phyloP scores from a whole-genome alignment of 2,888 invertebrate genomes.

The Drosophila parthenogenetica region DNA sequence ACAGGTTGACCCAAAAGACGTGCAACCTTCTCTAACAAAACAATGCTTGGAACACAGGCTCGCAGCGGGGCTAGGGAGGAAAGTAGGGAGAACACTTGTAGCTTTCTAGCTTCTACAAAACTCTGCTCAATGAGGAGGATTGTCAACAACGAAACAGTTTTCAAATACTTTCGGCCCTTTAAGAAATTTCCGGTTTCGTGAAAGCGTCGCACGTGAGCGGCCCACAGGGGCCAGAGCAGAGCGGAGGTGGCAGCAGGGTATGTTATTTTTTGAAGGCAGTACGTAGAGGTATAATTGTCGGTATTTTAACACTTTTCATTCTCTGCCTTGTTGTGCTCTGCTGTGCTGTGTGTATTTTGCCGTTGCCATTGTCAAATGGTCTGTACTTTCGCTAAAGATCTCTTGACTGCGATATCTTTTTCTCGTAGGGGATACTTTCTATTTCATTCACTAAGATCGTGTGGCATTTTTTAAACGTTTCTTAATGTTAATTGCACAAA shows the following conservation, averaged over 20 bases:
- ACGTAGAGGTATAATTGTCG: conserved; percentile 33
- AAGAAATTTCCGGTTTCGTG: conserved; percentile 56
- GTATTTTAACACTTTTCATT: conserved; percentile 36
- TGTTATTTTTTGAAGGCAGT: conserved; percentile 6
- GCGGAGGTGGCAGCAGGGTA: neutral
- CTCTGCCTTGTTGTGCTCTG: conserved; percentile 10
- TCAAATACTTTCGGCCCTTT: conserved; percentile 40
- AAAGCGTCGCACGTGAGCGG: conserved; percentile 57
- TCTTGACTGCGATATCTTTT: conserved; percentile 18
- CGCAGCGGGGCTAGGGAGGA: neutral
- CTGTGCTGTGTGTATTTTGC: neutral
- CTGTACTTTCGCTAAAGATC: conserved; percentile 30
- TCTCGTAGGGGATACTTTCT: conserved; percentile 51
- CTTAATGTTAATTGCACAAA: conserved; percentile 37
- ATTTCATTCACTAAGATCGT: conserved; percentile 69
- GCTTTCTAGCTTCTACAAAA: conserved; percentile 40
- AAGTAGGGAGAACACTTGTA: conserved; percentile 1
- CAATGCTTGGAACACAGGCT: neutral
- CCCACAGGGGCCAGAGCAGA: conserved; percentile 43
- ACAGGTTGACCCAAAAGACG: conserved; percentile 53
- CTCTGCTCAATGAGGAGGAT: conserved; percentile 26
- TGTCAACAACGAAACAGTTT: conserved; percentile 23
- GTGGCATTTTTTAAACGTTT: conserved; percentile 29
- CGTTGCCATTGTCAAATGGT: conserved; percentile 17
- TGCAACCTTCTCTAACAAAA: conserved; percentile 21